A percentile compares a stretch with the other conserved stretches of the same genome.
Conservation (phyloP, 1,140 invertebrate genomes). For the Epicauta chinensis region DNA sequence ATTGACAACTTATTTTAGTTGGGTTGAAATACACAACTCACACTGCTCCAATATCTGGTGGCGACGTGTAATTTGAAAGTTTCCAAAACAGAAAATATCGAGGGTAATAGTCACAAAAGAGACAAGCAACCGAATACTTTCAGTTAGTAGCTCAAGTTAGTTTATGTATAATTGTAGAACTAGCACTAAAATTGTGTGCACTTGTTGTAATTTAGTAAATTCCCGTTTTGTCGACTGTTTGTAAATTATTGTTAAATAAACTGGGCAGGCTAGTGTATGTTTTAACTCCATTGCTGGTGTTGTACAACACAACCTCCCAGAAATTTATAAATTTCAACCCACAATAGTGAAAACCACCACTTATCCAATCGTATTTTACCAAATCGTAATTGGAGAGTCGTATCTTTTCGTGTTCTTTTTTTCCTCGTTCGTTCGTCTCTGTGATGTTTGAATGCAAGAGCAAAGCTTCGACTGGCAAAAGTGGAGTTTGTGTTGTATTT, state of each 20-base stretch:
- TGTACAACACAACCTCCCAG: too few relatives aligned
- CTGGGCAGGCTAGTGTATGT: not conserved
- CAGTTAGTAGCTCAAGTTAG: too few relatives aligned
- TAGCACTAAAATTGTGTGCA: constrained; percentile 5
- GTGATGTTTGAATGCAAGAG: too few relatives aligned
- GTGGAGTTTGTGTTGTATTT: too few relatives aligned
- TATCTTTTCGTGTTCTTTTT: too few relatives aligned
- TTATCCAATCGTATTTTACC: too few relatives aligned
- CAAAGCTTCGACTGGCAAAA: too few relatives aligned
- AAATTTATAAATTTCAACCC: too few relatives aligned
- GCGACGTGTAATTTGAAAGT: constrained; percentile 22
- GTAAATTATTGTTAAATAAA: not conserved
- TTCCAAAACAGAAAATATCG: constrained; percentile 4
- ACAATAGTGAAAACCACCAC: too few relatives aligned
- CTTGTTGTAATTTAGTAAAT: not conserved
- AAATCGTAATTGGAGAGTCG: too few relatives aligned
- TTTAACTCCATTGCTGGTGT: not conserved
- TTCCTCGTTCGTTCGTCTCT: too few relatives aligned
- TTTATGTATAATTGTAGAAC: not conserved
- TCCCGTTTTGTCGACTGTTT: not conserved
- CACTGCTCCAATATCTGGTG: constrained; percentile 19
- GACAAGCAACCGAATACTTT: too few relatives aligned
- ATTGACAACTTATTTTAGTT: constrained; percentile 19
- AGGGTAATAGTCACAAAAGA: constrained; percentile 6
- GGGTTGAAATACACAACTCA: constrained; percentile 19